A percentile compares a stretch with the other conserved stretches of the same genome.
These are phyloP conservation scores for Galagoides demidoff DNA, from an alignment of 2,797 vertebrate species.

Conservation along the genomic window DNA sequence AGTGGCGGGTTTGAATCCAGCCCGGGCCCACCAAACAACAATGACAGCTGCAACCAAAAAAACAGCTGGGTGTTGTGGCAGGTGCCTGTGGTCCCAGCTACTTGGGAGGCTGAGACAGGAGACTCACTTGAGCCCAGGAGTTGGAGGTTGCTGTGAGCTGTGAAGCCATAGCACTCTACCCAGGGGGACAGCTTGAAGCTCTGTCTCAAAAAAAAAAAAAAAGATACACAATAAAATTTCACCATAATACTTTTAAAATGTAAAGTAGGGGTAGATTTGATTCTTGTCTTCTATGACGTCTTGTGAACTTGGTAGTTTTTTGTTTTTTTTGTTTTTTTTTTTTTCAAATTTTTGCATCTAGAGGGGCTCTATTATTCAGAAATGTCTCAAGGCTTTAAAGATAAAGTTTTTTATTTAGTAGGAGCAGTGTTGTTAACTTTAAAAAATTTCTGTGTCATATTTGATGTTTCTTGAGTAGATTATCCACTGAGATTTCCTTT, in stretches of 20 bases:
- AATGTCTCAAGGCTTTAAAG: neutral
- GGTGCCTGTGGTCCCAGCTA: too few relatives aligned
- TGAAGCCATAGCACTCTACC: too few relatives aligned
- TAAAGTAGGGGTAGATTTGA: neutral
- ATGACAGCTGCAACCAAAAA: too few relatives aligned
- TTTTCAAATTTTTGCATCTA: neutral
- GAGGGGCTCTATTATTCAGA: neutral
- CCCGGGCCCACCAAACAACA: too few relatives aligned
- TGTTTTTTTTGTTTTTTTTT: conserved; percentile 45
- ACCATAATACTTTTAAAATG: conserved; percentile 17
- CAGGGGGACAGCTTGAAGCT: too few relatives aligned
- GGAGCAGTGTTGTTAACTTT: neutral
- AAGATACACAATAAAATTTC: conserved; percentile 22
- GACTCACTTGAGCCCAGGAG: too few relatives aligned
- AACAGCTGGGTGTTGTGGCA: too few relatives aligned
- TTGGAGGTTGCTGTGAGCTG: too few relatives aligned
- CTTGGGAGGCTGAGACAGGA: too few relatives aligned
- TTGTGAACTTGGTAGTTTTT: neutral
- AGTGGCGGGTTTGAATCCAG: too few relatives aligned
- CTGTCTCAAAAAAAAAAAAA: too few relatives aligned
- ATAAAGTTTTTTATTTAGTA: neutral
- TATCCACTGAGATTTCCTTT: conserved; percentile 42
- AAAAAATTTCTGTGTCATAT: neutral
- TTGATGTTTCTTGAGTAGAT: neutral
- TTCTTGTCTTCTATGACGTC: neutral